phyloP scores from a whole-genome alignment of 2,888 invertebrate genomes.

The Lithophane socia region DNA sequence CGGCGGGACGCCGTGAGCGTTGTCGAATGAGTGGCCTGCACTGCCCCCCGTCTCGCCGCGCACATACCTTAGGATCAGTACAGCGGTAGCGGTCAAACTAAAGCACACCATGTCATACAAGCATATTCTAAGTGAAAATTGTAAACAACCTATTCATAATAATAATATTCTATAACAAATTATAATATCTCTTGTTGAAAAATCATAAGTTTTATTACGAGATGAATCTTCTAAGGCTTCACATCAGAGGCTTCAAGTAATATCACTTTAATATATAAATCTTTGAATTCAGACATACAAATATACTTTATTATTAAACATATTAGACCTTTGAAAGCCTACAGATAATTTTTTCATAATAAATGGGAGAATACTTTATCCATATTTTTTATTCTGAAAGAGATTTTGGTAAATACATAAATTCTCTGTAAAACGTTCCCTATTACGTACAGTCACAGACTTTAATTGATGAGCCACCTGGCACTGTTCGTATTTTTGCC shows the following conservation, averaged over 20 bases:
- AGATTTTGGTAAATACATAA: background rate
- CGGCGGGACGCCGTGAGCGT: too few species aligned
- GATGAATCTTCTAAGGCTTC: constrained; percentile 9
- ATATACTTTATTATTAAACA: constrained; percentile 11
- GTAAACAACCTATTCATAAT: background rate
- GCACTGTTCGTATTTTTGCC: too few species aligned
- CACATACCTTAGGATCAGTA: too few species aligned
- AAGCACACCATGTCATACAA: background rate
- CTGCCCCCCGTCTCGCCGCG: too few species aligned
- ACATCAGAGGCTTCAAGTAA: constrained; percentile 28
- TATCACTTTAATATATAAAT: constrained; percentile 34
- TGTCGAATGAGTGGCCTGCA: too few species aligned
- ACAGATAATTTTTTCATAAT: constrained; percentile 1
- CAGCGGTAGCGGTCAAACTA: too few species aligned
- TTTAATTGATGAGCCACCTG: too few species aligned
- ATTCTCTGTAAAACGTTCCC: background rate
- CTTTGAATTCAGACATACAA: constrained; percentile 27
- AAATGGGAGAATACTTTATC: background rate
- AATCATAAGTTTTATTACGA: constrained; percentile 30
- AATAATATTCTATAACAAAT: constrained; percentile 1
- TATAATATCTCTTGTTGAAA: background rate
- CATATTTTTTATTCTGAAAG: background rate
- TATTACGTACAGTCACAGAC: too few species aligned
- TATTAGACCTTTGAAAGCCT: constrained; percentile 26
- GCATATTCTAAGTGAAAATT: background rate